phyloP scores from a whole-genome alignment of 2,888 invertebrate species.

The Resseliella maxima region DNA sequence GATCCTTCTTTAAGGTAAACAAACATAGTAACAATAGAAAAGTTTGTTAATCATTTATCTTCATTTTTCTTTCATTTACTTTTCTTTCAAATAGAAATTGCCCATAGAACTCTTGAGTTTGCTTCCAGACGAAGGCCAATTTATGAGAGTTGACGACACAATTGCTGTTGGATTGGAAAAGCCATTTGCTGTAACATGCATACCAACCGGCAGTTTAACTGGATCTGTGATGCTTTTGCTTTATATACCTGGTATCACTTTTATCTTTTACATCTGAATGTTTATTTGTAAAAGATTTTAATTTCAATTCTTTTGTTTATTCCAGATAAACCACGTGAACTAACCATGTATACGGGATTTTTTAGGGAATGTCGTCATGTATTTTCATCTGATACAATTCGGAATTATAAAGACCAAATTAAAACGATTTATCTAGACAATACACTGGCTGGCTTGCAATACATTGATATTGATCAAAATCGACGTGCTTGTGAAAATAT shows the following conservation, averaged over 20 bases:
- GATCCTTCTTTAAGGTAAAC: neutral
- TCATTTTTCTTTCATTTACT: neutral
- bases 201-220: neutral
- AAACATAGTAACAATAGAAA: too few relatives aligned
- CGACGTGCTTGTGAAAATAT: neutral
- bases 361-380: neutral
- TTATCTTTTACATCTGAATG: too few relatives aligned
- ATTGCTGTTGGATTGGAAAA: neutral
- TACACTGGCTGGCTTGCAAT: neutral
- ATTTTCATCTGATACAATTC: neutral
- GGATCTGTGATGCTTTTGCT: constrained; percentile 2
- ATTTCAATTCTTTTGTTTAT: neutral
- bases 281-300: too few relatives aligned
- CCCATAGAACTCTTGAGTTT: neutral
- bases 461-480: neutral
- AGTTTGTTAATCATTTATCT: too few relatives aligned
- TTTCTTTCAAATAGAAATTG: neutral
- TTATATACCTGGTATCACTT: neutral
- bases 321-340: neutral
- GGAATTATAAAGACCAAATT: neutral
- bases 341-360: neutral
- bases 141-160: neutral
- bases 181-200: neutral
- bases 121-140: neutral
- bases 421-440: neutral